These are phyloP conservation scores for Panulirus ornatus DNA, from an alignment of 1,140 invertebrate species.

Conservation along the genomic window DNA sequence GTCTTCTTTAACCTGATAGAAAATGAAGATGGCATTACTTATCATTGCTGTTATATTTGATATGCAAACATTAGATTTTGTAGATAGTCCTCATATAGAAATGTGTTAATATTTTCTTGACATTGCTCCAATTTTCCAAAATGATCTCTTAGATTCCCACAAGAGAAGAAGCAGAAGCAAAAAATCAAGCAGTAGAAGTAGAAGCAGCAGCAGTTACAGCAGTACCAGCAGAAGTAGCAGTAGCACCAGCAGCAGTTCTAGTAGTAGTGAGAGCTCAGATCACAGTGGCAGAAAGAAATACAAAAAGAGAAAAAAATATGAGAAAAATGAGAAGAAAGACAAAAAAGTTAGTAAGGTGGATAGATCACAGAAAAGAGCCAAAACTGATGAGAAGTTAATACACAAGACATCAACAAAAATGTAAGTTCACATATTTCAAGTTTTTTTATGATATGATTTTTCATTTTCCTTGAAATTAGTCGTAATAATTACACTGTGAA, in stretches of 20 bases:
- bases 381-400: constrained; percentile 26
- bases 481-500: neutral
- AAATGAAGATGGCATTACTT: too few relatives aligned
- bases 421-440: constrained; percentile 34
- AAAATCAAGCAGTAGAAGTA: constrained; percentile 32
- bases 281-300: constrained; percentile 31
- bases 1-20: too few relatives aligned
- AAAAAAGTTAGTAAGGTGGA: constrained; percentile 16
- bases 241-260: constrained; percentile 18
- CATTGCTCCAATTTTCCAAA: neutral
- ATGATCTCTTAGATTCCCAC: constrained; percentile 28
- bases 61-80: too few relatives aligned
- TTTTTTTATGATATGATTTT: neutral
- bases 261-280: constrained; percentile 4
- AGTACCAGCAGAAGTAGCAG: constrained; percentile 30
- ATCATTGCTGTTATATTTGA: too few relatives aligned
- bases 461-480: constrained; percentile 2
- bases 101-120: neutral
- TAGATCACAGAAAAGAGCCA: neutral
- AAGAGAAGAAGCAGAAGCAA: constrained; percentile 38
- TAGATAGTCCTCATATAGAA: neutral
- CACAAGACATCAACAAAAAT: constrained; percentile 15
- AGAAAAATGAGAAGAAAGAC: constrained; percentile 25
- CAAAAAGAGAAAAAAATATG: constrained; percentile 39
- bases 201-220: constrained; percentile 28